These are phyloP conservation scores for Corythoichthys haematopterus DNA, from an alignment of 2,113 vertebrate genomes.

Conservation along the genomic window DNA sequence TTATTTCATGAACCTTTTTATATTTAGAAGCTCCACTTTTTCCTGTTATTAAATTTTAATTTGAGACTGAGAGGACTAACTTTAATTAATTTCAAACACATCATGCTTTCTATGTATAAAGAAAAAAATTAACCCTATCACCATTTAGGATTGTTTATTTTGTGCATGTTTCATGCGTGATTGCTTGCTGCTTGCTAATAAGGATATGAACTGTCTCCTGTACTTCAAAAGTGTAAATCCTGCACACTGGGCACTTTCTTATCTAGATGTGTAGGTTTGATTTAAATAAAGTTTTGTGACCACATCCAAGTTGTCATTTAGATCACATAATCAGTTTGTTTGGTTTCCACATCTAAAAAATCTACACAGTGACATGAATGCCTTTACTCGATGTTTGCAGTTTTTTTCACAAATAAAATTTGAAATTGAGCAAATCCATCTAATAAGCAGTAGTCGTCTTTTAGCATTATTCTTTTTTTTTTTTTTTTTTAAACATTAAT, in stretches of 20 bases:
- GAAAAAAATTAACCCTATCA: conserved; percentile 1
- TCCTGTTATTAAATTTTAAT: too few species aligned
- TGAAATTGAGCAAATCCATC: not conserved
- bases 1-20: too few species aligned
- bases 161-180: conserved; percentile 15
- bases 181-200: conserved; percentile 12
- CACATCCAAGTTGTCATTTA: conserved; percentile 3
- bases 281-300: conserved; percentile 20
- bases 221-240: conserved; percentile 52
- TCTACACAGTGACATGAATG: not conserved
- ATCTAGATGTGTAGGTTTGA: conserved; percentile 35
- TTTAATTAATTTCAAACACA: not conserved
- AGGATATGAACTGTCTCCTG: conserved; percentile 35
- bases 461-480: not conserved
- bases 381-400: not conserved
- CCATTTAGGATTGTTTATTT: conserved; percentile 13
- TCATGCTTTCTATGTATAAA: conserved; percentile 5
- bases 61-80: not conserved
- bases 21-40: too few species aligned
- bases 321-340: not conserved
- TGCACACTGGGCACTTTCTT: conserved; percentile 73
- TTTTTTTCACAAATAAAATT: conserved; percentile 2
- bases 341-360: not conserved
- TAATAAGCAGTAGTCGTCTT: not conserved
- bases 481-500: not conserved